These are phyloP conservation scores for Cichladusa arquata DNA, from an alignment of 2,113 vertebrate genomes.

Conservation along the genomic window DNA sequence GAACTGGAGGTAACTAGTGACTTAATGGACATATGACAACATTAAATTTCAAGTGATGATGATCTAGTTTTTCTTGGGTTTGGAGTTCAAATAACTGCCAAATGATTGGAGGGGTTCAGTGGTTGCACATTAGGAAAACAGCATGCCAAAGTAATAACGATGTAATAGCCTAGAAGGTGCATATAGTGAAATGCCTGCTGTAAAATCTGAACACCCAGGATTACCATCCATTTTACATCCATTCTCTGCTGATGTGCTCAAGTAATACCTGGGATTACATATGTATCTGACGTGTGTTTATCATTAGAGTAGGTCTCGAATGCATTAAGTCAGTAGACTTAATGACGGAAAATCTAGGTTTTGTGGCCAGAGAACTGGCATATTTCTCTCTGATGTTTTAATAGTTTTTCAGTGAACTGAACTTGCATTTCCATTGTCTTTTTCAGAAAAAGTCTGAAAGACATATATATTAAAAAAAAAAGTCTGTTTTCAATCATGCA, in stretches of 20 bases:
- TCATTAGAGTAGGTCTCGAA: not conserved
- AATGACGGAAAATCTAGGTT: not conserved
- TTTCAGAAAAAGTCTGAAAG: slow-evolving; percentile 26
- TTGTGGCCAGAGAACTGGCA: not conserved
- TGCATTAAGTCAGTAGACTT: not conserved
- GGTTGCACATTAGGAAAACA: not conserved
- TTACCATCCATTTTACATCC: not conserved
- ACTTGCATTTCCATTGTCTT: slow-evolving; percentile 20
- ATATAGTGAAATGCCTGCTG: not conserved
- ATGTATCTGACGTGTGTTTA: not conserved
- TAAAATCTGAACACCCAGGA: not conserved
- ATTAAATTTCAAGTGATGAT: not conserved
- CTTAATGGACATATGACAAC: not conserved
- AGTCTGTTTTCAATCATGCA: not conserved
- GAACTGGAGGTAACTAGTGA: not conserved
- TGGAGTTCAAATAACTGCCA: not conserved
- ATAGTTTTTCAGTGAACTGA: slow-evolving; percentile 5
- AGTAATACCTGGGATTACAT: not conserved
- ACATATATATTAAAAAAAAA: not conserved
- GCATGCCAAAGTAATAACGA: not conserved
- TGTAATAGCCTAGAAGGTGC: not conserved
- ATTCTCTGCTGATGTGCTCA: not conserved
- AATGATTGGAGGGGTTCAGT: not conserved
- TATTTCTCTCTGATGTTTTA: slow-evolving; percentile 22
- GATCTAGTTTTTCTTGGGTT: not conserved